These are phyloP conservation scores for Microctenopoma steveboyesi DNA, from an alignment of 2,797 vertebrate species.

Conservation along the genomic window DNA sequence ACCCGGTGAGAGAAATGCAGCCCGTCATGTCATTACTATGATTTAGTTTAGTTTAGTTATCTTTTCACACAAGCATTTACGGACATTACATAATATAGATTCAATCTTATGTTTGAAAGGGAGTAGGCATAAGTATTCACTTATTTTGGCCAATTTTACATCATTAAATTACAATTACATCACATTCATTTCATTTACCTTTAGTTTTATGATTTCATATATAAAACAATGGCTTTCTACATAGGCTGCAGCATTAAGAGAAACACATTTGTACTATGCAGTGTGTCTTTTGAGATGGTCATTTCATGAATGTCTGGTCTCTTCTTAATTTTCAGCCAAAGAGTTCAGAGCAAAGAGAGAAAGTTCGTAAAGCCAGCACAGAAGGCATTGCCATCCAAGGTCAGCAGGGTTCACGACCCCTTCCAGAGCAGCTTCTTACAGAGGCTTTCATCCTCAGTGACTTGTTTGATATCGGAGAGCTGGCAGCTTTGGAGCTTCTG, in stretches of 20 bases:
- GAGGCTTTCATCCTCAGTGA: slow-evolving; percentile 98
- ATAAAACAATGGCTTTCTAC: neutral
- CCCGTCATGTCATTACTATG: neutral
- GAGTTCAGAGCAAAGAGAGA: slow-evolving; percentile 95
- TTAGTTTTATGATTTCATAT: neutral
- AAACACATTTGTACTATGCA: too few species aligned
- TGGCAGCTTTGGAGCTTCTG: slow-evolving; percentile 95
- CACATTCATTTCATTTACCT: too few species aligned
- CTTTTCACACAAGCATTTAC: too few species aligned
- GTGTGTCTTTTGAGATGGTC: neutral
- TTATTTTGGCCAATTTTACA: too few species aligned
- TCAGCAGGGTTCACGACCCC: slow-evolving; percentile 93
- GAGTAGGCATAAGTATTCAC: too few species aligned
- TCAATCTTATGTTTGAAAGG: too few species aligned
- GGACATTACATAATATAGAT: too few species aligned
- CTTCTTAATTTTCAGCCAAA: slow-evolving; percentile 86
- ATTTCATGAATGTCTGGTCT: neutral
- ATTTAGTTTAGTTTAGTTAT: neutral
- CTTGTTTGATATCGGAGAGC: slow-evolving; percentile 95
- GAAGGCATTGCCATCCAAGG: slow-evolving; percentile 97
- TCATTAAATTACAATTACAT: too few species aligned
- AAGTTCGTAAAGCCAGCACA: slow-evolving; percentile 95
- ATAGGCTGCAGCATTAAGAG: neutral
- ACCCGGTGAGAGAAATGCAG: slow-evolving; percentile 86
- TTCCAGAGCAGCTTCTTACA: slow-evolving; percentile 93